phyloP scores from a whole-genome alignment of 2,797 vertebrate species.

The Sitta carolinensis region DNA sequence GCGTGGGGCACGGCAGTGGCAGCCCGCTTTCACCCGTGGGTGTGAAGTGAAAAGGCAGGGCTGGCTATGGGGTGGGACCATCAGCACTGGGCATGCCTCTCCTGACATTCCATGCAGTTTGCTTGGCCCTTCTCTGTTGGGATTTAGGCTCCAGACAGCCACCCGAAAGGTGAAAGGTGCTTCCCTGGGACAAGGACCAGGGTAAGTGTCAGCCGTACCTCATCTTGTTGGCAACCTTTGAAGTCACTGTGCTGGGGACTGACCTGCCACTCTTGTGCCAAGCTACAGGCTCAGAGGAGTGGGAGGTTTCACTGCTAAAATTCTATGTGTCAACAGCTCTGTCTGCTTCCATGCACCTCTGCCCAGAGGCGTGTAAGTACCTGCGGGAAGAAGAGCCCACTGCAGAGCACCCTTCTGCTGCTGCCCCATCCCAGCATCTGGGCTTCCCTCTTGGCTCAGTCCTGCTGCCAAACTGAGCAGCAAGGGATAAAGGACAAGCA shows the following conservation, averaged over 20 bases:
- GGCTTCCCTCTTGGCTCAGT: background rate
- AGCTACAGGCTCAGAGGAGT: background rate
- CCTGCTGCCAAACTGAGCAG: background rate
- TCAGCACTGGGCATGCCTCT: accelerated
- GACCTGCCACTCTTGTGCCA: background rate
- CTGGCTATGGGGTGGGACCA: accelerated
- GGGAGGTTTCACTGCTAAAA: background rate
- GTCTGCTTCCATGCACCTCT: background rate
- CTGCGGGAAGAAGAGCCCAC: background rate
- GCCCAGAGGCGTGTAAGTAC: background rate
- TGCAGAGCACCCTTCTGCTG: background rate
- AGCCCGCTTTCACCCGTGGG: accelerated
- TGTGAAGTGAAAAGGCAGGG: too few species aligned
- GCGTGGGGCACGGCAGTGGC: accelerated
- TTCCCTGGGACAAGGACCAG: background rate
- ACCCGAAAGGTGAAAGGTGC: accelerated
- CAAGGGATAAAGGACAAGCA: background rate
- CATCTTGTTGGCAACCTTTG: background rate
- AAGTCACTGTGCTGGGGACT: background rate
- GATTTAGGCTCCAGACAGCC: background rate
- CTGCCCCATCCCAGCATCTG: background rate
- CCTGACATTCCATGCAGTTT: background rate
- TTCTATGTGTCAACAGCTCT: background rate
- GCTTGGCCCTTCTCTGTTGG: background rate
- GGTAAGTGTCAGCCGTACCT: background rate